phyloP scores from a whole-genome alignment of 2,888 invertebrate species.

The Caenorhabditis imperialis region DNA sequence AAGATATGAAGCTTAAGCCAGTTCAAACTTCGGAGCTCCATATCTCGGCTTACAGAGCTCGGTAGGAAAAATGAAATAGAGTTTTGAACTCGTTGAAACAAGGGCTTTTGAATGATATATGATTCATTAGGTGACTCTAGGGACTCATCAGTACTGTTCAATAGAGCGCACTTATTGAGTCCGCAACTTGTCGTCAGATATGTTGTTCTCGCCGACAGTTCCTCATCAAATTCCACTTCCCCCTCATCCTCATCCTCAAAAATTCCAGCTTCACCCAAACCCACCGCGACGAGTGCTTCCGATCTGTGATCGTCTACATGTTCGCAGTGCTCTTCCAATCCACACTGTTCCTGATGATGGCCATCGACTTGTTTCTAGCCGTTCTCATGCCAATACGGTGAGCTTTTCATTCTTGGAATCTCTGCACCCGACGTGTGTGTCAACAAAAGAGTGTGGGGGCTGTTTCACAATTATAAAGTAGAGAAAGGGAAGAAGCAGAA shows the following conservation, averaged over 20 bases:
- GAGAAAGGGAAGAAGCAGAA: no score
- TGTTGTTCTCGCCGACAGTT: no score
- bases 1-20: no score
- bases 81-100: no score
- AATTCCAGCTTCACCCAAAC: slow-evolving; percentile 44
- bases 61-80: no score
- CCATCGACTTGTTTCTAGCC: slow-evolving; percentile 48
- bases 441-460: background rate
- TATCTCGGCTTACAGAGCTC: no score
- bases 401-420: background rate
- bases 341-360: slow-evolving; percentile 53
- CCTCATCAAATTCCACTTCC: no score
- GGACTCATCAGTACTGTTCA: background rate
- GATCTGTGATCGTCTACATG: slow-evolving; percentile 54
- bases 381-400: slow-evolving; percentile 54
- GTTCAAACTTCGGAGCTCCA: no score
- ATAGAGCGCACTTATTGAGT: background rate
- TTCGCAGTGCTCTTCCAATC: slow-evolving; percentile 56
- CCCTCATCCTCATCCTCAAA: no score
- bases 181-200: no score
- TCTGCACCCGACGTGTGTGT: slow-evolving; percentile 7
- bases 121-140: no score
- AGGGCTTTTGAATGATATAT: no score
- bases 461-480: slow-evolving; percentile 4
- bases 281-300: slow-evolving; percentile 54